phyloP scores from a whole-genome alignment of 2,113 vertebrate genomes.

The Alosa alosa region DNA sequence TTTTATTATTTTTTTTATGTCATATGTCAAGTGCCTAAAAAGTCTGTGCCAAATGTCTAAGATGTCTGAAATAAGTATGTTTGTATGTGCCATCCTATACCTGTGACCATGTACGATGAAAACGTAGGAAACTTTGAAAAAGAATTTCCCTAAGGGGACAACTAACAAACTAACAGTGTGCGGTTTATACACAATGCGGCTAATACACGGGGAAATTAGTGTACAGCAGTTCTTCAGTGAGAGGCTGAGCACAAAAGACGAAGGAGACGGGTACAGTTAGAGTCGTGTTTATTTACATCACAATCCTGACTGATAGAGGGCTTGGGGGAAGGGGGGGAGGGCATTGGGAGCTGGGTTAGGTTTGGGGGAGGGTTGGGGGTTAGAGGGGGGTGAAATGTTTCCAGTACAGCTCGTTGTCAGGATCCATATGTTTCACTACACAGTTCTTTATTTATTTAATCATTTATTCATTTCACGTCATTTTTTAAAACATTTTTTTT shows the following conservation, averaged over 20 bases:
- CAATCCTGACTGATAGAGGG: slow-evolving; percentile 67
- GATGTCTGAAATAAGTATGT: too few species aligned
- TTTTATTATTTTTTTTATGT: too few species aligned
- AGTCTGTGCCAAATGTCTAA: too few species aligned
- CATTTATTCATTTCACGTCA: slow-evolving; percentile 59
- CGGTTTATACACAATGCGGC: too few species aligned
- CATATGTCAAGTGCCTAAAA: too few species aligned
- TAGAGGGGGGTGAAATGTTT: slow-evolving; percentile 57
- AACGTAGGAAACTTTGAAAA: too few species aligned
- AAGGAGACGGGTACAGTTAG: slow-evolving; percentile 67
- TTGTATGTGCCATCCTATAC: too few species aligned
- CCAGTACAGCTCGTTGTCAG: slow-evolving; percentile 62
- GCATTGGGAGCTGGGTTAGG: neutral
- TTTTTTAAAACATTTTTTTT: slow-evolving; percentile 47
- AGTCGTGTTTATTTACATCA: slow-evolving; percentile 84
- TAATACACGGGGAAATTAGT: too few species aligned
- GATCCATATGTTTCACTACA: slow-evolving; percentile 73
- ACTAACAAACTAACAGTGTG: too few species aligned
- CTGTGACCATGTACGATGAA: too few species aligned
- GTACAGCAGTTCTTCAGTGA: neutral
- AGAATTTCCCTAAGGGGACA: too few species aligned
- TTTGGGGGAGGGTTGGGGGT: neutral
- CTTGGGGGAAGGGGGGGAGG: slow-evolving; percentile 27
- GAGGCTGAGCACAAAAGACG: slow-evolving; percentile 26
- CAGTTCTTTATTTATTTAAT: slow-evolving; percentile 75